phyloP scores from a whole-genome alignment of 2,797 vertebrate genomes.

The Simalia tracyae region DNA sequence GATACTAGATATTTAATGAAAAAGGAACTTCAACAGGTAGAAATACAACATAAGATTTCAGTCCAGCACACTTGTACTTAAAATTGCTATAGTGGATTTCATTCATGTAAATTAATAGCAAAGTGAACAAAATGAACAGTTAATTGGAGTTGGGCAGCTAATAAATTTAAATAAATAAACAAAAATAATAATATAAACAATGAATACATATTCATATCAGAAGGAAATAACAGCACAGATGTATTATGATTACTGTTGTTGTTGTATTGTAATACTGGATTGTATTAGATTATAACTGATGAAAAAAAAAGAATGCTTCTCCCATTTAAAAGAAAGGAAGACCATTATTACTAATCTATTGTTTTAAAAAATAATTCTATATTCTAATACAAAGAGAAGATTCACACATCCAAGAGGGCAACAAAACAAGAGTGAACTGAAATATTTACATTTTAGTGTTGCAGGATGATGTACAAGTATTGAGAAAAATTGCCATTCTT shows the following conservation, averaged over 20 bases:
- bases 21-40: not conserved
- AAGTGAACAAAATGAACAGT: not conserved
- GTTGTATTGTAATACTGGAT: no score
- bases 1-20: not conserved
- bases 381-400: slow-evolving; percentile 12
- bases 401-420: not conserved
- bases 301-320: not conserved
- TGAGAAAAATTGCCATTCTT: slow-evolving; percentile 6
- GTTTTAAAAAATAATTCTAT: slow-evolving; percentile 7
- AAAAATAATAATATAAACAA: not conserved
- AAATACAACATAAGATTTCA: not conserved
- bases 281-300: not conserved
- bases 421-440: not conserved
- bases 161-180: no score
- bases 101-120: not conserved
- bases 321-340: slow-evolving; percentile 23
- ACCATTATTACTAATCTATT: slow-evolving; percentile 7
- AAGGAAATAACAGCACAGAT: slow-evolving; percentile 19
- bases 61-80: not conserved
- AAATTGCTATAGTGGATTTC: not conserved
- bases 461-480: slow-evolving; percentile 5
- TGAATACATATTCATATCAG: not conserved
- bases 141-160: no score
- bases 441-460: slow-evolving; percentile 7
- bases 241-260: not conserved